Conservation (phyloP, 2,113 vertebrate species). For the Cromileptes altivelis region DNA sequence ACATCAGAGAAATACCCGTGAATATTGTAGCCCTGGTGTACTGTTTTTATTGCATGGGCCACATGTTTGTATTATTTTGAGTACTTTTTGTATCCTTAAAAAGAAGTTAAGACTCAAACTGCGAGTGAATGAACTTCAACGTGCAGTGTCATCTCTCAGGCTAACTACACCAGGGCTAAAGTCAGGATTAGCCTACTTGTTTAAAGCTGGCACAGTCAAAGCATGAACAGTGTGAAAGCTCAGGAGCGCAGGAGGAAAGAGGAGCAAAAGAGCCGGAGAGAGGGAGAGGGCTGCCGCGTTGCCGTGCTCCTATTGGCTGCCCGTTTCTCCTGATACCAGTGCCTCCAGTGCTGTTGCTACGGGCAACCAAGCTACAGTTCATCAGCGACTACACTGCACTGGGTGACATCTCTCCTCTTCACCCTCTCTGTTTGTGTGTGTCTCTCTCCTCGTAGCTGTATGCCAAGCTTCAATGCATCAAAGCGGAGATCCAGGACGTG, state of each 20-base stretch:
- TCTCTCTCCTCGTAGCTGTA: conserved; percentile 86
- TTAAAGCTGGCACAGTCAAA: conserved; percentile 20
- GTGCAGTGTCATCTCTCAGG: conserved; percentile 9
- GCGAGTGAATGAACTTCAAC: not conserved
- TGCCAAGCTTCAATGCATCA: conserved; percentile 96
- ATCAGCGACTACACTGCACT: conserved; percentile 24
- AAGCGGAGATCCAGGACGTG: conserved; percentile 96
- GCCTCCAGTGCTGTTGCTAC: conserved; percentile 70
- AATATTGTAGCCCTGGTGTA: not conserved
- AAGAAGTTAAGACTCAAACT: too few relatives aligned
- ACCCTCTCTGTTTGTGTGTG: conserved; percentile 18
- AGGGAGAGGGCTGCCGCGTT: conserved; percentile 31
- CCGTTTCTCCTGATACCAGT: conserved; percentile 51
- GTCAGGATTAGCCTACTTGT: conserved; percentile 37
- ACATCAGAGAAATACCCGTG: not conserved
- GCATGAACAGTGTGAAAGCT: conserved; percentile 39
- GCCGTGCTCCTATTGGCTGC: conserved; percentile 56
- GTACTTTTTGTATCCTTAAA: not conserved
- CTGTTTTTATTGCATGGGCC: not conserved
- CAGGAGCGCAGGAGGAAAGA: conserved; percentile 14
- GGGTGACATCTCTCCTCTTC: conserved; percentile 16
- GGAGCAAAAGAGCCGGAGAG: conserved; percentile 21
- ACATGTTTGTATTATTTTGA: not conserved
- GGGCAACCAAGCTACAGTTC: conserved; percentile 56
- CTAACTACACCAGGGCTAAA: not conserved